Conservation (phyloP, 1,140 invertebrate genomes). For the Cotesia chilonis region DNA sequence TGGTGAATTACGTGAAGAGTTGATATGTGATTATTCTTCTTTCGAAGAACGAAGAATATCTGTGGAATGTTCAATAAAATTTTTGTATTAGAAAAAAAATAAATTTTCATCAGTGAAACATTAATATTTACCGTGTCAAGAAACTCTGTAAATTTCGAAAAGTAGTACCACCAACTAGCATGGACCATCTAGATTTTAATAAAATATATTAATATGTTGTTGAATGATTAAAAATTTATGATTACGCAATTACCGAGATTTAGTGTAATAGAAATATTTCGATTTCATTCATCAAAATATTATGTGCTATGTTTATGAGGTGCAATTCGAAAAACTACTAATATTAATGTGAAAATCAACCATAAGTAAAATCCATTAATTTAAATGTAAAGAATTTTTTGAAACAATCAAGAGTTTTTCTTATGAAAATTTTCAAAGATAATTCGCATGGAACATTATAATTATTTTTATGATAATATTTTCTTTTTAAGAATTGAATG, state of each 20-base stretch:
- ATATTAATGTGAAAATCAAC: too few species aligned
- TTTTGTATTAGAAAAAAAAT: constrained; percentile 24
- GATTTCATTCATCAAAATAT: not conserved
- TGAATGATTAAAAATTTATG: too few species aligned
- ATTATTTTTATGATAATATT: too few species aligned
- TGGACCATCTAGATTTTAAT: constrained; percentile 80
- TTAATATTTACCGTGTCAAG: constrained; percentile 87
- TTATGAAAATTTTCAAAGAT: too few species aligned
- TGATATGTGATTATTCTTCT: constrained; percentile 92
- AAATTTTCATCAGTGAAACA: not conserved
- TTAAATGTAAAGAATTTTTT: too few species aligned
- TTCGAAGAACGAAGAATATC: constrained; percentile 93
- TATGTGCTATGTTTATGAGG: not conserved
- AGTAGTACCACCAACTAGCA: constrained; percentile 97
- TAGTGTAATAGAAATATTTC: constrained; percentile 32
- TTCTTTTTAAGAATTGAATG: too few species aligned
- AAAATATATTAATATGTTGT: constrained; percentile 24
- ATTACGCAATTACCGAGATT: constrained; percentile 12
- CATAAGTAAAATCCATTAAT: too few species aligned
- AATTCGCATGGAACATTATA: too few species aligned
- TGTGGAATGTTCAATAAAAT: constrained; percentile 60
- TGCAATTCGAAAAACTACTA: too few species aligned
- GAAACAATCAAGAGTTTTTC: too few species aligned
- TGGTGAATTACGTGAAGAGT: constrained; percentile 96
- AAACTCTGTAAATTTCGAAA: constrained; percentile 96